Conservation (phyloP, 2,797 vertebrate genomes). For the Anguilla marmorata region DNA sequence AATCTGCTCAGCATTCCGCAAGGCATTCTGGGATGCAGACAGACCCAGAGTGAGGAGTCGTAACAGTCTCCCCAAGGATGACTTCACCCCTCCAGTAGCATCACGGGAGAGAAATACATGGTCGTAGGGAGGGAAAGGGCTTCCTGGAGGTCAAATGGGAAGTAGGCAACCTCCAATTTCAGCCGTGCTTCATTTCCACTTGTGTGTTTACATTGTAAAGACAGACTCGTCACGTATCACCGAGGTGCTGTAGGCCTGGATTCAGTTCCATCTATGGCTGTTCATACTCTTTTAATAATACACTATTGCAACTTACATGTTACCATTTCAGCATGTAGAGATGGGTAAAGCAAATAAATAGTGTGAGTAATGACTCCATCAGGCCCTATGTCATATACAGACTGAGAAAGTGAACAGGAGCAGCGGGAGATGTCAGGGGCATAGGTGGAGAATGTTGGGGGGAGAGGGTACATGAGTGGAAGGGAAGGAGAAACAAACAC, state of each 20-base stretch:
- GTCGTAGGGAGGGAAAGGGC: neutral
- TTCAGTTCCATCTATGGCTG: neutral
- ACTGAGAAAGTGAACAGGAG: neutral
- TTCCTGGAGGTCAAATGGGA: neutral
- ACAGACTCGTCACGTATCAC: neutral
- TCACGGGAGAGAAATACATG: neutral
- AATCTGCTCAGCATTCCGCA: constrained; percentile 31
- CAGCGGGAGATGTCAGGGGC: neutral
- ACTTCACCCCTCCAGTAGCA: neutral
- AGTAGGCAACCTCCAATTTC: neutral
- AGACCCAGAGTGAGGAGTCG: neutral
- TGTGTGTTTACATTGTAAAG: too few relatives aligned
- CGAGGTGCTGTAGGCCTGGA: neutral
- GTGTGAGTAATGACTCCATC: neutral
- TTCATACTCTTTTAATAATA: neutral
- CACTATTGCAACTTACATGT: neutral
- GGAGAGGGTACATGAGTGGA: neutral
- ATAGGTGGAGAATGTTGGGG: neutral
- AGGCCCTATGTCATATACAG: neutral
- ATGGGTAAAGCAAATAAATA: neutral
- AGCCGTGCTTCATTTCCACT: neutral
- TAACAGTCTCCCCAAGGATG: neutral
- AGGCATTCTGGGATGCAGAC: constrained; percentile 28
- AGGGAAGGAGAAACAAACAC: neutral
- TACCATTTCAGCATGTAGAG: neutral